Conservation (phyloP, 2,888 invertebrate genomes). For the Idaea biselata region DNA sequence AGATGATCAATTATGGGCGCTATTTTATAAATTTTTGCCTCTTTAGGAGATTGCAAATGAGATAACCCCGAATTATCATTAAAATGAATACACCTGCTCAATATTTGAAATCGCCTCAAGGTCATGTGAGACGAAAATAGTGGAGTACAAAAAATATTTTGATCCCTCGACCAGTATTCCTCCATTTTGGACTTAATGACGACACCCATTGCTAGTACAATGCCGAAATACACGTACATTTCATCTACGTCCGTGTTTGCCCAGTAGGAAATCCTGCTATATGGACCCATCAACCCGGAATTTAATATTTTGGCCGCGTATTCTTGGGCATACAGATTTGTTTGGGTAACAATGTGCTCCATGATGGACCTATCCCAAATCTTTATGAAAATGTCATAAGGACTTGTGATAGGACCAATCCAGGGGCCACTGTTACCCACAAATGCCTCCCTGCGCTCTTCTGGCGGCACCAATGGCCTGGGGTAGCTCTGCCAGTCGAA, state of each 20-base stretch:
- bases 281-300: background rate
- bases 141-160: background rate
- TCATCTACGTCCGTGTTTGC: background rate
- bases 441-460: background rate
- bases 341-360: slow-evolving; percentile 2
- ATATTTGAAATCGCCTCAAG: background rate
- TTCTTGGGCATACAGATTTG: slow-evolving; percentile 2
- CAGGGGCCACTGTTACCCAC: background rate
- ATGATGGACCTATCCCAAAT: slow-evolving; percentile 3
- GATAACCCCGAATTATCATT: background rate
- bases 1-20: background rate
- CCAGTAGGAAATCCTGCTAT: background rate
- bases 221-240: background rate
- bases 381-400: background rate
- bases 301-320: background rate
- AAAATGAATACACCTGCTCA: background rate
- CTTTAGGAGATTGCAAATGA: background rate
- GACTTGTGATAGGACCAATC: background rate
- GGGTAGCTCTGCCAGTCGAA: background rate
- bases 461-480: background rate
- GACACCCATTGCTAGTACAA: background rate
- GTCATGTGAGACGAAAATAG: background rate
- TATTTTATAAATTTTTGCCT: slow-evolving; percentile 1
- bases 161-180: background rate
- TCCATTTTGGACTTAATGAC: background rate